Percentiles rank a stretch among this genome's conserved stretches.
Conservation (phyloP, 1,140 invertebrate genomes). For the Elymnias hypermnestra region DNA sequence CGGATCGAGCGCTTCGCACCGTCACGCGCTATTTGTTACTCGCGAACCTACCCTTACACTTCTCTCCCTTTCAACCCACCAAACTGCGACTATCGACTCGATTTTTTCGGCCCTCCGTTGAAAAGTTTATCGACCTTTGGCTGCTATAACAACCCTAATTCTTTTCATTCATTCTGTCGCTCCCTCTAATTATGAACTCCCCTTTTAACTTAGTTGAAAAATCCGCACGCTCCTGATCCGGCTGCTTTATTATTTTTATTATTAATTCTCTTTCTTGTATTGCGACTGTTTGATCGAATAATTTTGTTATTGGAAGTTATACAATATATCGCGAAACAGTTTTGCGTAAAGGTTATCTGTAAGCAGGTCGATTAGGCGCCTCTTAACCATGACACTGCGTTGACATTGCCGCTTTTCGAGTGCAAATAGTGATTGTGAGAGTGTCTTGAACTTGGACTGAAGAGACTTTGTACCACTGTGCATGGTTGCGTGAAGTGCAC, state of each 20-base stretch:
- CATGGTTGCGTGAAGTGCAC: conserved; percentile 42
- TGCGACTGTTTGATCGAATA: conserved; percentile 21
- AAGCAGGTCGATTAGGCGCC: conserved; percentile 43
- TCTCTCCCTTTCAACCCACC: conserved; percentile 12
- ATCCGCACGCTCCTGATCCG: conserved; percentile 42
- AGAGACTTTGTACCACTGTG: conserved; percentile 14
- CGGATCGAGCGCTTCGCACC: conserved; percentile 50
- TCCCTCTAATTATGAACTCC: conserved; percentile 69
- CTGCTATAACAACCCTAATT: conserved; percentile 65
- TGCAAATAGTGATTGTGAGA: conserved; percentile 27
- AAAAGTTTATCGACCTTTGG: conserved; percentile 64
- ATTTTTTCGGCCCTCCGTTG: conserved; percentile 28
- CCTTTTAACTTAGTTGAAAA: conserved; percentile 61
- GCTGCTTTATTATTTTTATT: conserved; percentile 52
- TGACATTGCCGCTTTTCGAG: conserved; percentile 48
- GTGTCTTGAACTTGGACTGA: conserved; percentile 8
- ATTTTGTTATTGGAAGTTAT: no score
- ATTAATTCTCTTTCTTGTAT: background rate
- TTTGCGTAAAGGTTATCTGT: conserved; percentile 47
- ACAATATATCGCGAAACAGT: no score
- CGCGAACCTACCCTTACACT: conserved; percentile 36
- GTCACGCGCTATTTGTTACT: conserved; percentile 28
- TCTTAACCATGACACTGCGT: conserved; percentile 54
- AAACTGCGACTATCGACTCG: conserved; percentile 10
- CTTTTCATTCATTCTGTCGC: conserved; percentile 50